Base-by-base conservation (phyloP, 2,797 vertebrate genomes). In the Pseudopleuronectes americanus region DNA sequence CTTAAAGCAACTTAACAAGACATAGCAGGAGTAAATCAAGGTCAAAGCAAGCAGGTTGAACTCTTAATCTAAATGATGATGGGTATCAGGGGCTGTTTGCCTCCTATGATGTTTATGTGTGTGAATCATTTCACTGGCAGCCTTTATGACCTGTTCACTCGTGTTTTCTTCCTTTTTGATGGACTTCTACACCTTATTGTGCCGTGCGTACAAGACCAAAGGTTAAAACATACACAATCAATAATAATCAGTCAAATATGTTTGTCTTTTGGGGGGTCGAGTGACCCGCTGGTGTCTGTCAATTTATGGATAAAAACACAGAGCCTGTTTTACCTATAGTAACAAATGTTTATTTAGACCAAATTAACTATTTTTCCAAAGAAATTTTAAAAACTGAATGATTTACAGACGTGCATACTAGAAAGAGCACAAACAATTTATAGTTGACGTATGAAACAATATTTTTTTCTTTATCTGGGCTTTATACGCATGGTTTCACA, bases 171-270 rank as follows among this genome's bases (percentile, higher is more conserved):
- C 19, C 16, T 16, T 47, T 60, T 26, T 47, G 31, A 56, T 36
- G 4, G 26, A 63, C 48, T 19, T 31, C 59, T 53, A 57, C 7
- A 38, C 4, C 12, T 49, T 36, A 17, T 26, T 33, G 22, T 0
- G 26, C 6, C 6, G 6, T 2, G 1, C 3, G 3, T 23, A 28
- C 4, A 0, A 58, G 31, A 59, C 33, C 33, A 52, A 43, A 38
- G 45, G n/a, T 57, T 53, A 58, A 65, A 64, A 45, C 0, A 36
- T 17, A 24, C 17, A 53, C 17, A 63, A 71, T 71, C 43, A 57
- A 57, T 38, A 48, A 63, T 51, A 19, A 22, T 38, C 21, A 16
- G 8, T 55, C 1, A 36, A 55, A 48, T 26, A 2, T 26, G 12
- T 23, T 36, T 36, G 24, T n/a, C 33, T 2, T 23, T 24, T 12